A percentile compares a stretch with the other conserved stretches of the same genome.
Evolutionary conservation across 2,888 invertebrate species (phyloP).

Genomic region (Taenaris catops): DNA sequence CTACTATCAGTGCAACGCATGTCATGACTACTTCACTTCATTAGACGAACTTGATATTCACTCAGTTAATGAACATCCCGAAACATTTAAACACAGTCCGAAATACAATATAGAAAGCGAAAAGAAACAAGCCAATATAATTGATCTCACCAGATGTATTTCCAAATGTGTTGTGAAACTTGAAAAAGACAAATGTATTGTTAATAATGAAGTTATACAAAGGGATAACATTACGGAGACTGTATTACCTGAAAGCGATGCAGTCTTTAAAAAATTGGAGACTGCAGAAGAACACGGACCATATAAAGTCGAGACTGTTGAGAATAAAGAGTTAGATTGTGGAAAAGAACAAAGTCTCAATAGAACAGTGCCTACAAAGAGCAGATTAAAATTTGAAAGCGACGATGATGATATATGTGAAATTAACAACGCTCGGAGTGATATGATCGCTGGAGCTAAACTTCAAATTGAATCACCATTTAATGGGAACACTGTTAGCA

Average conservation of each 20-base stretch:
- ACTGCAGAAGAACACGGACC: too few relatives aligned
- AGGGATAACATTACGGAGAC: background rate
- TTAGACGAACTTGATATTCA: conserved; percentile 14
- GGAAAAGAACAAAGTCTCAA: too few relatives aligned
- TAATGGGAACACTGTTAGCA: too few relatives aligned
- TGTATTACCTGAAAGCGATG: background rate
- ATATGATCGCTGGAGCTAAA: conserved; percentile 8
- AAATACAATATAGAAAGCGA: background rate
- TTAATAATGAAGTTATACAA: too few relatives aligned
- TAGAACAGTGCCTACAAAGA: conserved; percentile 1
- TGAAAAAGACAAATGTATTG: too few relatives aligned
- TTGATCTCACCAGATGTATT: too few relatives aligned
- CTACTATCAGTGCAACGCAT: conserved; percentile 12
- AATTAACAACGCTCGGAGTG: background rate
- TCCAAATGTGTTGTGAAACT: too few relatives aligned
- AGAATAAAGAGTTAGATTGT: too few relatives aligned
- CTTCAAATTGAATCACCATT: conserved; percentile 6
- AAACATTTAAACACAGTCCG: background rate
- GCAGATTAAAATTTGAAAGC: conserved; percentile 17
- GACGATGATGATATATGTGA: conserved; percentile 5
- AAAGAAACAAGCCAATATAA: background rate
- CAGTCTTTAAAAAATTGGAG: too few relatives aligned
- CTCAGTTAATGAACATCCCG: conserved; percentile 6
- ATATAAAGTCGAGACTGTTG: too few relatives aligned
- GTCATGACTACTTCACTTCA: conserved; percentile 12